Conservation (phyloP, 2,797 vertebrate genomes). For the Aulostomus chinensis region DNA sequence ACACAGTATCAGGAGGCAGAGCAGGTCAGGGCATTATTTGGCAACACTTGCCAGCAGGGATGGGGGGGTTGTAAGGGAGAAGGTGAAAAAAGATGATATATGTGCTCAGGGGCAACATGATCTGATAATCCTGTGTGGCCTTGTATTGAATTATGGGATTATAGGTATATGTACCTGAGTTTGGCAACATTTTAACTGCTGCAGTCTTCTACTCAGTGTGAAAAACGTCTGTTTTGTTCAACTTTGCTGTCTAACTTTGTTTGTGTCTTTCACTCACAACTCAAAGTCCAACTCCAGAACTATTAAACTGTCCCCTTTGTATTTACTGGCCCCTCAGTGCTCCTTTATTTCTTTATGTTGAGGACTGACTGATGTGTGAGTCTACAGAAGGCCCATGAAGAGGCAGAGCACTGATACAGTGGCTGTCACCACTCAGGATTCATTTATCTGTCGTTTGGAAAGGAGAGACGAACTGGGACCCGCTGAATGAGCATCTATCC, state of each 20-base stretch:
- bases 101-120: slow-evolving; percentile 34
- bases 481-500: slow-evolving; percentile 36
- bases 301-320: too few species aligned
- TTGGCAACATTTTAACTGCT: too few species aligned
- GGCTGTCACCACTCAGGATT: slow-evolving; percentile 19
- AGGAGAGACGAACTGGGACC: slow-evolving; percentile 35
- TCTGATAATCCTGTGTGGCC: slow-evolving; percentile 41
- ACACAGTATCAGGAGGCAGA: slow-evolving; percentile 45
- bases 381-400: too few species aligned
- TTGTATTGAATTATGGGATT: slow-evolving; percentile 30
- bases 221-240: too few species aligned
- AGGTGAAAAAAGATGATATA: slow-evolving; percentile 41
- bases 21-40: slow-evolving; percentile 44
- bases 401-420: too few species aligned
- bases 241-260: too few species aligned
- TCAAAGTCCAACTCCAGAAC: too few species aligned
- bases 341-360: too few species aligned
- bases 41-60: too few species aligned
- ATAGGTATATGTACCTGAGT: slow-evolving; percentile 23
- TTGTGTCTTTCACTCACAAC: too few species aligned
- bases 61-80: slow-evolving; percentile 21
- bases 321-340: too few species aligned
- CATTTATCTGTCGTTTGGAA: slow-evolving; percentile 31
- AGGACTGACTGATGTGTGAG: slow-evolving; percentile 13
- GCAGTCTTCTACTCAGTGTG: too few species aligned